These are phyloP conservation scores for Phenganax marumi DNA, from an alignment of 92 coral and sea anemone genomes.

Conservation along the genomic window DNA sequence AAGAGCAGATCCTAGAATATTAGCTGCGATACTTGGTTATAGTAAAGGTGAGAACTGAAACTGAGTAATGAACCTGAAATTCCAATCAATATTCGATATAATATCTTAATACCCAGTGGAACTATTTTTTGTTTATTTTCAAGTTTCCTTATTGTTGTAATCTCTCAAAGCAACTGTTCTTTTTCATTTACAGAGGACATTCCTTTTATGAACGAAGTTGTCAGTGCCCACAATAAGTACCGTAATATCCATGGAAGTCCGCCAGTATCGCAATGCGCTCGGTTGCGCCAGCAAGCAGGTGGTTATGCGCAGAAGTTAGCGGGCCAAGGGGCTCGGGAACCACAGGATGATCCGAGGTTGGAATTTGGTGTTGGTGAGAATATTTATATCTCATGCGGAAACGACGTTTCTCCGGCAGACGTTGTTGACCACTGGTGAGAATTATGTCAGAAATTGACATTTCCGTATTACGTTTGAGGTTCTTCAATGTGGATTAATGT, in stretches of 20 bases:
- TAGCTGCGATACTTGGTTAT: slow-evolving; percentile 6
- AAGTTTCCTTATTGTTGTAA: neutral
- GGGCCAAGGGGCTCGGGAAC: slow-evolving; percentile 57
- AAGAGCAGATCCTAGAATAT: neutral
- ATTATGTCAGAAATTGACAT: neutral
- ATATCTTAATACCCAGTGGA: too few relatives aligned
- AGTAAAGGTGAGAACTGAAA: neutral
- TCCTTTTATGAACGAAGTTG: slow-evolving; percentile 68
- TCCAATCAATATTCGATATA: neutral
- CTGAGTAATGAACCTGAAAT: neutral
- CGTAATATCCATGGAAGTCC: slow-evolving; percentile 72
- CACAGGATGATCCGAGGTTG: slow-evolving; percentile 66
- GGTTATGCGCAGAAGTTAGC: slow-evolving; percentile 75
- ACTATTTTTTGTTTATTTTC: too few relatives aligned
- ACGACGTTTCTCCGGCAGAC: neutral
- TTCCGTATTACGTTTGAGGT: too few relatives aligned
- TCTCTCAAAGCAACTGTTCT: neutral
- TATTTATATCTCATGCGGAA: neutral
- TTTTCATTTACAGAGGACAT: slow-evolving; percentile 34
- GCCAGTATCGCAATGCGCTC: slow-evolving; percentile 52
- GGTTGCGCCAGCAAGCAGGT: slow-evolving; percentile 71
- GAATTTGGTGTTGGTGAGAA: slow-evolving; percentile 74
- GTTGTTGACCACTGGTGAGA: slow-evolving; percentile 6
- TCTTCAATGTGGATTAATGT: too few relatives aligned
- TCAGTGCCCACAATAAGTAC: slow-evolving; percentile 69